Base-by-base conservation (phyloP, 2,113 vertebrate species). In the Coptodon bakossiorum region DNA sequence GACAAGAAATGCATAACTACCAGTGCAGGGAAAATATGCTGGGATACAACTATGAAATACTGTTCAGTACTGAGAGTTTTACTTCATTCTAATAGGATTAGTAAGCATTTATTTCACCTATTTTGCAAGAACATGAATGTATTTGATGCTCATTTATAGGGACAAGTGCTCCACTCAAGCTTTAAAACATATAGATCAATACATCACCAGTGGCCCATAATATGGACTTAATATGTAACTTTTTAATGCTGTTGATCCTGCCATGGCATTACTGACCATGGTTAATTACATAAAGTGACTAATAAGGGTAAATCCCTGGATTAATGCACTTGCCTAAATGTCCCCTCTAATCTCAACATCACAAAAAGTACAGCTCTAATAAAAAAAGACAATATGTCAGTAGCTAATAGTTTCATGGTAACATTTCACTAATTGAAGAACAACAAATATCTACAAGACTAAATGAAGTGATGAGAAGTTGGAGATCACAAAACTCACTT, bases 241-340 rank as follows among this genome's bases (percentile, higher is more conserved):
- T 66, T 48, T n/a, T 38, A 66, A 66, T 66, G 34, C 4, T 86
- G 59, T 87, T 19, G 45, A 80, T 91, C 78, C 82, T 88, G 71
- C 80, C 88, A 85, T 45, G 38, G 34, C 90, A 27, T 88, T 82
- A 66, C 84, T 91, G 86, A 63, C 5, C 86, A 76, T 34, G 4
- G 19, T 85, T 89, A 90, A 90, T 91, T 82, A 86, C 80, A 68
- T 78, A 90, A 90, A 85, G 63, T 43, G 83, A 87, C 53, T 94
- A 68, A 79, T 24, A 63, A 85, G 27, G 54, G 57, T 82, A 90
- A 90, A 91, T 81, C 85, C 83, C 59, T 90, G 68, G 87, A 92
- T 93, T 91, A 93, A 85, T 83, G 82, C 17, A 63, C 13, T 71
- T 34, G 19, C 57, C 56, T 59, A 56, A 91, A 87, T 27, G 29